phyloP scores from a whole-genome alignment of 2,113 vertebrate genomes.

The Eptesicus fuscus region DNA sequence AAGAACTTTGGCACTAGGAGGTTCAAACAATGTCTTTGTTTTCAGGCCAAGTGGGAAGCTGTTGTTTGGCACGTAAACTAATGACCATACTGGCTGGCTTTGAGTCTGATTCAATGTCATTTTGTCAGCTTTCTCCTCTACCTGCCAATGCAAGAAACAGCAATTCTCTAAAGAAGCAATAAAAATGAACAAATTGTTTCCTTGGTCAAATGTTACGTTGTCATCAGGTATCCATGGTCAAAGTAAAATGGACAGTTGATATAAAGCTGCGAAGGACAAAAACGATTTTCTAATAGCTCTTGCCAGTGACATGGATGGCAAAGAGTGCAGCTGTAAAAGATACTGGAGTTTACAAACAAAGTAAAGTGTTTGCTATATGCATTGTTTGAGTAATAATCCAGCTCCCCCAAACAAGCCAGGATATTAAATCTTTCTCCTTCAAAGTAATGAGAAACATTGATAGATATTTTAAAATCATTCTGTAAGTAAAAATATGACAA shows the following conservation, averaged over 20 bases:
- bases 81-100: slow-evolving; percentile 13
- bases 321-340: neutral
- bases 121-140: slow-evolving; percentile 1
- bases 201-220: neutral
- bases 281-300: neutral
- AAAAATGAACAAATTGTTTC: slow-evolving; percentile 17
- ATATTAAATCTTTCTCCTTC: neutral
- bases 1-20: neutral
- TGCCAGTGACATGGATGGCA: neutral
- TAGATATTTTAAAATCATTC: neutral
- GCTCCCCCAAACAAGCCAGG: neutral
- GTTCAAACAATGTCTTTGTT: neutral
- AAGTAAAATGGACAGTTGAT: neutral
- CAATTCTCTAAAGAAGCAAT: slow-evolving; percentile 11
- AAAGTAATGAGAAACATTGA: neutral
- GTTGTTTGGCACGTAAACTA: slow-evolving; percentile 28
- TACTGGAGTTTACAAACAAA: neutral
- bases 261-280: neutral
- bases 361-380: neutral
- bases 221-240: neutral
- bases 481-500: neutral
- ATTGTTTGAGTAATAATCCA: neutral
- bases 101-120: slow-evolving; percentile 6
- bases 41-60: slow-evolving; percentile 28
- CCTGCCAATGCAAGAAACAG: slow-evolving; percentile 32